These are phyloP conservation scores for Augochlora pura DNA, from an alignment of 1,140 invertebrate species.

Conservation along the genomic window DNA sequence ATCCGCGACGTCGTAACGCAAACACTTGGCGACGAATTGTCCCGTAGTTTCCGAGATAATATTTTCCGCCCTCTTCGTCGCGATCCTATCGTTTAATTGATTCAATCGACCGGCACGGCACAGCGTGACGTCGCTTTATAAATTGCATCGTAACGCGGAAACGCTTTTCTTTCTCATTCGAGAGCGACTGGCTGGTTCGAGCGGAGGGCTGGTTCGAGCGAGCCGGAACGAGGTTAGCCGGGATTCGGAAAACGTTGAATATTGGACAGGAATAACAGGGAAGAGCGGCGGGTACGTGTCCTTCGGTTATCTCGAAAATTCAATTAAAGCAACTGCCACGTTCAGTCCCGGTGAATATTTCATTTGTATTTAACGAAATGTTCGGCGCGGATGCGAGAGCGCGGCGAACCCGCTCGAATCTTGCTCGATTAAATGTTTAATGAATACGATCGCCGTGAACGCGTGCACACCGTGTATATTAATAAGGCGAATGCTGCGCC, in stretches of 20 bases:
- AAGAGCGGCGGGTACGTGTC: not conserved
- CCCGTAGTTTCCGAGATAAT: too few relatives aligned
- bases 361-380: not conserved
- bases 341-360: not conserved
- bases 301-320: not conserved
- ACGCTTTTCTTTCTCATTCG: too few relatives aligned
- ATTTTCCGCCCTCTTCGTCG: too few relatives aligned
- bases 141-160: too few relatives aligned
- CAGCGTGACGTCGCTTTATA: too few relatives aligned
- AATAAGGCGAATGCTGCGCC: not conserved
- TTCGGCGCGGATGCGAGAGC: not conserved
- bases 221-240: not conserved
- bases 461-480: not conserved
- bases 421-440: conserved; percentile 1
- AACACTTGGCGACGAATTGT: too few relatives aligned
- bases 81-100: too few relatives aligned
- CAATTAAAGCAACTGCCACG: not conserved
- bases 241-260: not conserved
- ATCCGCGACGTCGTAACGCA: too few relatives aligned
- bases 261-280: not conserved
- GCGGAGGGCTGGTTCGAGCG: too few relatives aligned
- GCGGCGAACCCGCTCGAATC: not conserved
- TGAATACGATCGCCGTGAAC: not conserved
- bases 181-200: too few relatives aligned
- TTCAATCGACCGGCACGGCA: too few relatives aligned